Conservation (phyloP, 2,888 invertebrate genomes). For the Cacoxenus indagator region DNA sequence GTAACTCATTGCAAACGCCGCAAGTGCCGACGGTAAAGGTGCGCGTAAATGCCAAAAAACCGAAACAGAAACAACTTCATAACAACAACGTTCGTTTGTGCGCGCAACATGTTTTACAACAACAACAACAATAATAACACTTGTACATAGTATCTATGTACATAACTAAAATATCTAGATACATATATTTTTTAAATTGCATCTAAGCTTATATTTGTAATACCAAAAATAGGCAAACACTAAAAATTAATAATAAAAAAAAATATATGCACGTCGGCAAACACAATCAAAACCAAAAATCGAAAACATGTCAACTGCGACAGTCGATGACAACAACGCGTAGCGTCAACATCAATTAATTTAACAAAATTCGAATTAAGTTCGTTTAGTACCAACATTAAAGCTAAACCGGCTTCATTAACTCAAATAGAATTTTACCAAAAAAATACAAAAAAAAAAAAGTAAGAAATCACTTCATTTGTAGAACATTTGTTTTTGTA, state of each 20-base stretch:
- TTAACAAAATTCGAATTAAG: conserved; percentile 14
- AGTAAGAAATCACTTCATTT: conserved; percentile 5
- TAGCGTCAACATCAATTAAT: conserved; percentile 47
- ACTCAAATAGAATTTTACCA: conserved; percentile 28
- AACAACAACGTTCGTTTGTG: neutral
- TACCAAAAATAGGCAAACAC: conserved; percentile 19
- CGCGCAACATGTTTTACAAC: conserved; percentile 13
- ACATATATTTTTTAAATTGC: conserved; percentile 18
- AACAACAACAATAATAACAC: conserved; percentile 16
- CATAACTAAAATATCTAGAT: conserved; percentile 8
- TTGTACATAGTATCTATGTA: conserved; percentile 12
- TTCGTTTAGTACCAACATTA: neutral
- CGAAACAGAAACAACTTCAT: neutral
- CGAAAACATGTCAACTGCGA: conserved; percentile 44
- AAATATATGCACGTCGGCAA: conserved; percentile 24
- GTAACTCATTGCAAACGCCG: neutral
- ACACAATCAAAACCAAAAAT: conserved; percentile 7
- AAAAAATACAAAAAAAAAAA: conserved; percentile 8
- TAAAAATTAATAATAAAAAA: neutral
- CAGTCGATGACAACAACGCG: conserved; percentile 59
- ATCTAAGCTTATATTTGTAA: conserved; percentile 8
- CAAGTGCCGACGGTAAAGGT: conserved; percentile 51
- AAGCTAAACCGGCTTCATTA: conserved; percentile 30
- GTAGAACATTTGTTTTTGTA: conserved; percentile 15
- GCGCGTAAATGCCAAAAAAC: conserved; percentile 20